Evolutionary conservation across 2,888 invertebrate genomes (phyloP).

Genomic region (Yponomeuta plumbellus): DNA sequence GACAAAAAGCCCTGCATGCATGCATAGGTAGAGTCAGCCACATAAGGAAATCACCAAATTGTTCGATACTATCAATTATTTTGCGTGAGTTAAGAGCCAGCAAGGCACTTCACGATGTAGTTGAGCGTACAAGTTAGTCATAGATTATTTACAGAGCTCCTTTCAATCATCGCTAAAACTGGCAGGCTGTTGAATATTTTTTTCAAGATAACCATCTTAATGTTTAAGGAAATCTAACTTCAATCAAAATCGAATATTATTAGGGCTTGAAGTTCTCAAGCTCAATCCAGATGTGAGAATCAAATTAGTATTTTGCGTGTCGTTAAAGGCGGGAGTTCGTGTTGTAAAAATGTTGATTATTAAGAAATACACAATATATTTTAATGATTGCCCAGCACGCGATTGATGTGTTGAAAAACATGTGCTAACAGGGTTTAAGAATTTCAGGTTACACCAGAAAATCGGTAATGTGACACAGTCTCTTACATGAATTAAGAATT

Average conservation of each 20-base stretch:
- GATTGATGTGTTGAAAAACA: conserved; percentile 6
- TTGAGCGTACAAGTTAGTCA: not conserved
- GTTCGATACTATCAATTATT: not conserved
- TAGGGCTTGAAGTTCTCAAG: not conserved
- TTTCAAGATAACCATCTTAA: not conserved
- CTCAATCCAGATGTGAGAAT: conserved; percentile 33
- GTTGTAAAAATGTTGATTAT: conserved; percentile 26
- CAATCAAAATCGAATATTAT: not conserved
- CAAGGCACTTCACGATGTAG: not conserved
- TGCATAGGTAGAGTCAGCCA: not conserved
- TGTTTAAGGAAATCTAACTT: conserved; percentile 3
- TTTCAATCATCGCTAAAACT: not conserved
- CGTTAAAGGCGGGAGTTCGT: conserved; percentile 39
- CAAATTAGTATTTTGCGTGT: conserved; percentile 59
- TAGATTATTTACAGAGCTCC: not conserved
- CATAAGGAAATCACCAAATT: not conserved
- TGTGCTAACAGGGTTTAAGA: not conserved
- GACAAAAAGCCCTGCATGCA: not conserved
- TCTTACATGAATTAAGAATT: not conserved
- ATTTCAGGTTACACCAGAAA: not conserved
- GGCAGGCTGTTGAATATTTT: not conserved
- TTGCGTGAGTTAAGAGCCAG: not conserved
- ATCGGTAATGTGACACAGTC: not conserved
- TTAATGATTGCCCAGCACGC: conserved; percentile 1
- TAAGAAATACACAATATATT: not conserved